These are phyloP conservation scores for Manis pentadactyla DNA, from an alignment of 2,797 vertebrate genomes.

Conservation along the genomic window DNA sequence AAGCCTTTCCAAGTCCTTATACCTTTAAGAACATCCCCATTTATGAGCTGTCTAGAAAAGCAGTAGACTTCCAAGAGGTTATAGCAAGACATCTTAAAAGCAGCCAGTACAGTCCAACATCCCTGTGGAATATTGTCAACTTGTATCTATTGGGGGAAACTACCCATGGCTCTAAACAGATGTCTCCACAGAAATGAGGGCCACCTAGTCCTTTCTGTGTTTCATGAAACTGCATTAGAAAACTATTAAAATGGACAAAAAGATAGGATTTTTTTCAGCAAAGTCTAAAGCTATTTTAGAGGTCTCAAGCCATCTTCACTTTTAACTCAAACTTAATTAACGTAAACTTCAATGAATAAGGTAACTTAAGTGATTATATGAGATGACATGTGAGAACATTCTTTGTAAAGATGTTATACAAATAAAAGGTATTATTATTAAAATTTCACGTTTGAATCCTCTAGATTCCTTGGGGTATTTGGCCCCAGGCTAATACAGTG, in stretches of 20 bases:
- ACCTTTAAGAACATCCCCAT: not conserved
- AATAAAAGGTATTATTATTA: not conserved
- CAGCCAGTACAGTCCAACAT: not conserved
- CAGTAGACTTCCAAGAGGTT: not conserved
- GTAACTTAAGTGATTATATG: not conserved
- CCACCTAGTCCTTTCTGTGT: not conserved
- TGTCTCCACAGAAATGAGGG: not conserved
- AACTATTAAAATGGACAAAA: not conserved
- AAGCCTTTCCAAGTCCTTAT: not conserved
- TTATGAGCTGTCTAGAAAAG: not conserved
- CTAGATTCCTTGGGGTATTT: not conserved
- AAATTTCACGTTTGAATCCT: not conserved
- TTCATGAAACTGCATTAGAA: not conserved
- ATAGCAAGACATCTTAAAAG: not conserved
- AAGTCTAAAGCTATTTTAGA: slow-evolving; percentile 18
- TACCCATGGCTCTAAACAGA: not conserved
- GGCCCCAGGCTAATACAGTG: not conserved
- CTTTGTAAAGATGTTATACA: not conserved
- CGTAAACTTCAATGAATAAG: not conserved
- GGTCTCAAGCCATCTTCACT: not conserved
- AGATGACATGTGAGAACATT: not conserved
- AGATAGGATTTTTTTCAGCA: not conserved
- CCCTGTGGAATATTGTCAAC: not conserved
- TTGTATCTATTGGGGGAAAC: not conserved
- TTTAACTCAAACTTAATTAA: not conserved